Percentiles rank a stretch among this genome's conserved stretches.
phyloP scores from a whole-genome alignment of 2,113 vertebrate species.

The Bagarius yarrelli region DNA sequence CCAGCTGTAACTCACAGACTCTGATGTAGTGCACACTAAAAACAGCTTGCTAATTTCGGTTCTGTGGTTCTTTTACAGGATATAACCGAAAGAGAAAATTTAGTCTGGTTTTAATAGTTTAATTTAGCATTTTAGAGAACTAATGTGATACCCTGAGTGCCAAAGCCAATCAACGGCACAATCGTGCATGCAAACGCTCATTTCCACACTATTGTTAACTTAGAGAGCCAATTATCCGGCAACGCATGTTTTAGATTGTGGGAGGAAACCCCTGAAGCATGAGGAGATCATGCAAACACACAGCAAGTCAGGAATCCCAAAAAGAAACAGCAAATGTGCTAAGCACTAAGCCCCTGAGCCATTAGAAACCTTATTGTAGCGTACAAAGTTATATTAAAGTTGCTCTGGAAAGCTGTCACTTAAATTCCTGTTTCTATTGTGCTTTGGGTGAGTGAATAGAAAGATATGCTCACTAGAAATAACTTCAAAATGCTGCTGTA shows the following conservation, averaged over 20 bases:
- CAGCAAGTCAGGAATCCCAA: no score
- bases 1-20: background rate
- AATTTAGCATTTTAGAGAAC: no score
- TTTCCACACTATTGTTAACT: no score
- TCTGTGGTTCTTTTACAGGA: background rate
- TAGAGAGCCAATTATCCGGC: no score
- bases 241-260: no score
- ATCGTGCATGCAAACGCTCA: no score
- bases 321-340: no score
- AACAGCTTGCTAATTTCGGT: background rate
- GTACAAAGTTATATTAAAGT: background rate
- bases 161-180: no score
- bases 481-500: background rate
- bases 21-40: background rate
- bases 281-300: no score
- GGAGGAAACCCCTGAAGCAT: no score
- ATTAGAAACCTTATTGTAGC: background rate
- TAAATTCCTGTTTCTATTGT: background rate
- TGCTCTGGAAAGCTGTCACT: constrained; percentile 8
- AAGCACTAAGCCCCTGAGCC: no score
- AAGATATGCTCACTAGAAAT: constrained; percentile 8
- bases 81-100: background rate
- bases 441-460: background rate
- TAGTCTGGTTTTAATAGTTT: background rate
- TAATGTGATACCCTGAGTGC: no score